Conservation (phyloP, 2,113 vertebrate species). For the Origma solitaria region DNA sequence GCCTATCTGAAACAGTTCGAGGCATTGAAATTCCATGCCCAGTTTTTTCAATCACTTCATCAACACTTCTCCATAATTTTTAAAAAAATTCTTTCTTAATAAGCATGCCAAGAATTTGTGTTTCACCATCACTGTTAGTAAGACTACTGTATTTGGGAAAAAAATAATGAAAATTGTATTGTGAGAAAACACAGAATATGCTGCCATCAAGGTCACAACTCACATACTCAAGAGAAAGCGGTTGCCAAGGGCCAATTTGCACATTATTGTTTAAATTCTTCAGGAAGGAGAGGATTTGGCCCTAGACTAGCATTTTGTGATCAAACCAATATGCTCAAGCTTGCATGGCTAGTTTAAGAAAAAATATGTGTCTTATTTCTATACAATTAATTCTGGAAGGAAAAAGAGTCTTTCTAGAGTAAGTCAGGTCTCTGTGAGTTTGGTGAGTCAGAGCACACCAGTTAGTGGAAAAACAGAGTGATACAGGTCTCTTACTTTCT, state of each 20-base stretch:
- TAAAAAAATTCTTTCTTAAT: neutral
- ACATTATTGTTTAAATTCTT: neutral
- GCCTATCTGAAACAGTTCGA: neutral
- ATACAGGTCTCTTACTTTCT: neutral
- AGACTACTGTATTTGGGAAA: neutral
- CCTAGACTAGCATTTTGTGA: neutral
- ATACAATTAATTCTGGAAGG: neutral
- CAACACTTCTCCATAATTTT: neutral
- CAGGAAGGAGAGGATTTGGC: neutral
- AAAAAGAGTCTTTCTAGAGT: neutral
- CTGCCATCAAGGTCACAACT: neutral
- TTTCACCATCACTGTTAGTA: neutral
- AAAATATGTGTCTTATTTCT: neutral
- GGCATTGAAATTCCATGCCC: neutral
- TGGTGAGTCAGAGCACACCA: neutral
- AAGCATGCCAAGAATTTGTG: neutral
- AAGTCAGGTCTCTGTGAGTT: neutral
- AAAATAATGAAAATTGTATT: neutral
- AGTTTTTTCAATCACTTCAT: neutral
- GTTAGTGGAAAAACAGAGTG: neutral
- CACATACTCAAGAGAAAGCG: neutral
- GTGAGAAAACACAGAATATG: neutral
- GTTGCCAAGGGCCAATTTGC: neutral
- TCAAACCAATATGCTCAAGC: neutral
- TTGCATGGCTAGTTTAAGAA: neutral